These are phyloP conservation scores for Rhineura floridana DNA, from an alignment of 2,113 vertebrate species.

Conservation along the genomic window DNA sequence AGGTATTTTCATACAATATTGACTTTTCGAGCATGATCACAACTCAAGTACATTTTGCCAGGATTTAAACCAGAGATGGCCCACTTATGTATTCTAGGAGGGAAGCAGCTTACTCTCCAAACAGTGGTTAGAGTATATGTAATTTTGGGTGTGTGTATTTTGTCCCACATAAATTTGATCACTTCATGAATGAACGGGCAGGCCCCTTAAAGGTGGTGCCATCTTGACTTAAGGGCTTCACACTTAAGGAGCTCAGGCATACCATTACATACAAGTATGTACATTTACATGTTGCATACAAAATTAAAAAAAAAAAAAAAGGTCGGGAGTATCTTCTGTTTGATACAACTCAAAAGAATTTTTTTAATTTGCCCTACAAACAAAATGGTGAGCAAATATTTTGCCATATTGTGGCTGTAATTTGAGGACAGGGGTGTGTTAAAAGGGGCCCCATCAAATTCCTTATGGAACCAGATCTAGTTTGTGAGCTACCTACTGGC, in stretches of 20 bases:
- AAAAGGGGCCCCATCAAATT: not conserved
- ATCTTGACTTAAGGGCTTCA: not conserved
- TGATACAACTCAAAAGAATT: constrained; percentile 4
- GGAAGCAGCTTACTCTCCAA: not conserved
- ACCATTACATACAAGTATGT: constrained; percentile 36
- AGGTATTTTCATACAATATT: constrained; percentile 77
- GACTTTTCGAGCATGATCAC: constrained; percentile 70
- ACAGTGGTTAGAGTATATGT: not conserved
- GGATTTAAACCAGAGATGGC: constrained; percentile 53
- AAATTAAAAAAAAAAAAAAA: constrained; percentile 20
- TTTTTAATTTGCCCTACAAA: not conserved
- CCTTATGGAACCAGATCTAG: not conserved
- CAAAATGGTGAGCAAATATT: not conserved
- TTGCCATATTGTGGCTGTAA: not conserved
- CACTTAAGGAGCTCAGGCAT: not conserved
- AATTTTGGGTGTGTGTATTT: not conserved
- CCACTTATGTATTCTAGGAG: not conserved
- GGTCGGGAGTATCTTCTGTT: not conserved
- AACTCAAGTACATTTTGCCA: constrained; percentile 67
- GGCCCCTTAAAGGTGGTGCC: not conserved
- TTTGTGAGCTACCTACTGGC: not conserved
- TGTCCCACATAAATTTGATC: not conserved
- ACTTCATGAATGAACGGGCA: not conserved
- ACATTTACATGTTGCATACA: constrained; percentile 32
- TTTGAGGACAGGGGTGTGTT: not conserved